A percentile compares a stretch with the other conserved stretches of the same genome.
phyloP scores from a whole-genome alignment of 2,113 vertebrate genomes.

The Phalacrocorax brasilianus region DNA sequence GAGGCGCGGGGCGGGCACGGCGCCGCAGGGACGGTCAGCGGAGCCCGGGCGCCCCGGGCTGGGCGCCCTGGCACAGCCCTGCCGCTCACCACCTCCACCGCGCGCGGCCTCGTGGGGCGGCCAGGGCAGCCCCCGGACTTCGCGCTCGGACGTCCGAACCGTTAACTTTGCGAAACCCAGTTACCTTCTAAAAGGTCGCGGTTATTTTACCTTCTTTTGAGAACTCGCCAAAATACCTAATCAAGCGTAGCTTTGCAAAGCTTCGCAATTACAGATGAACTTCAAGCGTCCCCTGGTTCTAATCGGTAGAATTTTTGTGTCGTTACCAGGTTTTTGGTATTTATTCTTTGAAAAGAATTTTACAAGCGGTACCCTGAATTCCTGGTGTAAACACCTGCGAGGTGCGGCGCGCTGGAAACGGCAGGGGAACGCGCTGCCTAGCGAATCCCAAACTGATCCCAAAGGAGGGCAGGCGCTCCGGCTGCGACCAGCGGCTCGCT shows the following conservation, averaged over 20 bases:
- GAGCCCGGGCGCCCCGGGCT: not conserved
- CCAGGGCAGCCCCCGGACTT: not conserved
- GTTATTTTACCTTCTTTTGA: not conserved
- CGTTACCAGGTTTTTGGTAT: not conserved
- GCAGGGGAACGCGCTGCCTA: rapidly evolving
- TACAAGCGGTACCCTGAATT: not conserved
- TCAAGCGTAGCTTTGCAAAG: not conserved
- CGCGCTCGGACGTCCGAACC: not conserved
- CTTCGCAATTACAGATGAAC: not conserved
- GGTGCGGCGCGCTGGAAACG: not conserved
- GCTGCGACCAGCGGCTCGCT: not conserved
- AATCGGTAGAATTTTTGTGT: too few species aligned
- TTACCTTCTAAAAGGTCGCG: not conserved
- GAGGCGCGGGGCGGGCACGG: too few species aligned
- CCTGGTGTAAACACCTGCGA: not conserved
- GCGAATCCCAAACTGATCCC: not conserved
- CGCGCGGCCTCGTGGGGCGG: not conserved
- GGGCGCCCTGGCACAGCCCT: not conserved
- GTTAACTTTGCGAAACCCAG: not conserved
- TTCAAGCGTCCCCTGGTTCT: not conserved
- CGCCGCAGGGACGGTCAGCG: not conserved
- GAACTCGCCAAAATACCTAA: not conserved
- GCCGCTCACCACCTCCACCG: not conserved
- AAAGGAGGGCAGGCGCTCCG: rapidly evolving
- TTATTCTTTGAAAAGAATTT: not conserved